A percentile compares a stretch with the other conserved stretches of the same genome.
Conservation (phyloP, 2,888 invertebrate genomes). For the Sarcophaga variegata region DNA sequence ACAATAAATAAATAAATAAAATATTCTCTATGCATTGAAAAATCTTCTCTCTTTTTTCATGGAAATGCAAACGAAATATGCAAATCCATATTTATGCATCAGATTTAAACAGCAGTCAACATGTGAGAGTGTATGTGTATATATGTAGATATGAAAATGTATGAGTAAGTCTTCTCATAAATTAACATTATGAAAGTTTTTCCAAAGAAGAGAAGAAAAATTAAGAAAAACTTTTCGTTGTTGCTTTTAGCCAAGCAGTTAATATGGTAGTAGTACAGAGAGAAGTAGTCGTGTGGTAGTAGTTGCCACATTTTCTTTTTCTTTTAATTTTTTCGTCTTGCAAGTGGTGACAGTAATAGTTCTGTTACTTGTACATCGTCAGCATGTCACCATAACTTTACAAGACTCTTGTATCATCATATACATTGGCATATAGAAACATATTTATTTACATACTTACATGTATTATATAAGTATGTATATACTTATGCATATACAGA, state of each 20-base stretch:
- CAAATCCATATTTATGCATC: conserved; percentile 34
- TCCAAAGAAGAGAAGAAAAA: not conserved
- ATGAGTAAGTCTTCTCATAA: not conserved
- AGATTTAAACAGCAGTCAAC: not conserved
- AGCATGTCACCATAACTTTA: conserved; percentile 41
- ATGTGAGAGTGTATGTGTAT: not conserved
- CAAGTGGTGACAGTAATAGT: not conserved
- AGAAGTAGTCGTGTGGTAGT: too few species aligned
- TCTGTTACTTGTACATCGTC: conserved; percentile 19
- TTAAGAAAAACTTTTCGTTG: not conserved
- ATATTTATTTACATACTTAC: not conserved
- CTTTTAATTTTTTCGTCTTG: too few species aligned
- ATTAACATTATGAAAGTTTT: conserved; percentile 1
- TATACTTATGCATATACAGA: not conserved
- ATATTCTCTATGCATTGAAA: too few species aligned
- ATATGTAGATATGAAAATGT: not conserved
- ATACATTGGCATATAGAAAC: not conserved
- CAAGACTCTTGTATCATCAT: not conserved
- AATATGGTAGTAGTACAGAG: too few species aligned
- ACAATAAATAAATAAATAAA: not conserved
- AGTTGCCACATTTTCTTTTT: too few species aligned
- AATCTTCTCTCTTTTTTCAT: not conserved
- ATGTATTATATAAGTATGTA: too few species aligned
- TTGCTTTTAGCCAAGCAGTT: too few species aligned
- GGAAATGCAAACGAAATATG: conserved; percentile 26